Conservation (phyloP, 2,113 vertebrate genomes). For the Leucosticte australis region DNA sequence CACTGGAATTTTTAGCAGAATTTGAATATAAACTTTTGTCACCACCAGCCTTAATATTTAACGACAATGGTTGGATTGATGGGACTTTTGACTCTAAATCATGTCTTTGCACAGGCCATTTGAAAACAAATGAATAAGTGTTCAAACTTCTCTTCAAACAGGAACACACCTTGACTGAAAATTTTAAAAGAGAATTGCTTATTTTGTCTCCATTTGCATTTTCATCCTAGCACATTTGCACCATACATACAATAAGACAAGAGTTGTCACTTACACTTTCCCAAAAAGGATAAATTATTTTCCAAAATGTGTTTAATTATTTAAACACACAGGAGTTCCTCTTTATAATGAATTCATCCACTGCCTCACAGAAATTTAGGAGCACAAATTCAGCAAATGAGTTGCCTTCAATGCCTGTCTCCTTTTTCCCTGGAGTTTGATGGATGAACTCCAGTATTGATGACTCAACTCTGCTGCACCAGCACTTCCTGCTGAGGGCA, state of each 20-base stretch:
- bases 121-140: not conserved
- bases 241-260: not conserved
- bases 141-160: not conserved
- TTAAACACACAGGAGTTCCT: not conserved
- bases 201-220: slow-evolving; percentile 2
- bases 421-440: not conserved
- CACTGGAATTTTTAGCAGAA: not conserved
- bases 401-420: not conserved
- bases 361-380: not conserved
- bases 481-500: slow-evolving; percentile 4
- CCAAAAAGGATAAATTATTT: slow-evolving; percentile 1
- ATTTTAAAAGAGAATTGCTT: not conserved
- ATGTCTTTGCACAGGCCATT: not conserved
- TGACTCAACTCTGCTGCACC: not conserved
- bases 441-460: not conserved
- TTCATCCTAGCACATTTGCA: not conserved
- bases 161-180: not conserved
- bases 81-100: not conserved
- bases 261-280: not conserved
- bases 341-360: not conserved
- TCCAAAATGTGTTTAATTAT: not conserved
- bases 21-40: not conserved
- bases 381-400: not conserved
- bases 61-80: not conserved
- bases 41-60: not conserved